A percentile compares a stretch with the other conserved stretches of the same genome.
Evolutionary conservation across 2,113 vertebrate species (phyloP).

Genomic region (Campylorhamphus procurvoides): DNA sequence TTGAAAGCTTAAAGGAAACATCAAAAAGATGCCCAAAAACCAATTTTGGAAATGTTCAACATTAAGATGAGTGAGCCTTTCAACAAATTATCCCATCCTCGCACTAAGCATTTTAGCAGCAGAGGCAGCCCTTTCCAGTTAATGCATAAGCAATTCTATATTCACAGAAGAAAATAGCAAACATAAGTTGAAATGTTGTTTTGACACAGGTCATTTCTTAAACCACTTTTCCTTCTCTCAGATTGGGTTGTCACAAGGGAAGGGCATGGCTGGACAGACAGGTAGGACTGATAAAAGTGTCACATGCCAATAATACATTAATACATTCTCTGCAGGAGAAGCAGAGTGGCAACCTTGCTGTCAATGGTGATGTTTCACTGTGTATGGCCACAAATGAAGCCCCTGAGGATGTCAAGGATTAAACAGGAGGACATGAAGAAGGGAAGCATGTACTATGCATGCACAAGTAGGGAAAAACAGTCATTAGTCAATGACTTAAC

Average conservation of each 20-base stretch:
- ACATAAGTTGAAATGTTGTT: background rate
- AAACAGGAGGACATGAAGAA: background rate
- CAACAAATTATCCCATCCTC: background rate
- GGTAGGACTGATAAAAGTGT: conserved; percentile 30
- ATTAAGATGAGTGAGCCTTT: background rate
- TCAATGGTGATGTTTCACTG: background rate
- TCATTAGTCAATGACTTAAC: background rate
- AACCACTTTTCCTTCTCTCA: background rate
- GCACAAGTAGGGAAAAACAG: background rate
- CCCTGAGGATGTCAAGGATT: background rate
- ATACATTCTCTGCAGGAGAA: background rate
- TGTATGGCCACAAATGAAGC: background rate
- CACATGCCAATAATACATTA: conserved; percentile 10
- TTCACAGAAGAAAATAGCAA: background rate
- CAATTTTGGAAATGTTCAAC: background rate
- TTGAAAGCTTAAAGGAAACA: background rate
- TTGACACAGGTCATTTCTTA: background rate
- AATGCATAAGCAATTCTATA: background rate
- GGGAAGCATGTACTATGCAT: background rate
- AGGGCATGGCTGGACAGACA: background rate
- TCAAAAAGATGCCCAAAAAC: background rate
- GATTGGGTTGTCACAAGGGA: conserved; percentile 33
- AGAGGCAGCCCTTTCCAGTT: background rate
- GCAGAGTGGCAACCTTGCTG: conserved; percentile 19
- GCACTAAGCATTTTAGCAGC: background rate